Evolutionary conservation across 2,113 vertebrate genomes (phyloP).

Genomic region (Amazona vittata): DNA sequence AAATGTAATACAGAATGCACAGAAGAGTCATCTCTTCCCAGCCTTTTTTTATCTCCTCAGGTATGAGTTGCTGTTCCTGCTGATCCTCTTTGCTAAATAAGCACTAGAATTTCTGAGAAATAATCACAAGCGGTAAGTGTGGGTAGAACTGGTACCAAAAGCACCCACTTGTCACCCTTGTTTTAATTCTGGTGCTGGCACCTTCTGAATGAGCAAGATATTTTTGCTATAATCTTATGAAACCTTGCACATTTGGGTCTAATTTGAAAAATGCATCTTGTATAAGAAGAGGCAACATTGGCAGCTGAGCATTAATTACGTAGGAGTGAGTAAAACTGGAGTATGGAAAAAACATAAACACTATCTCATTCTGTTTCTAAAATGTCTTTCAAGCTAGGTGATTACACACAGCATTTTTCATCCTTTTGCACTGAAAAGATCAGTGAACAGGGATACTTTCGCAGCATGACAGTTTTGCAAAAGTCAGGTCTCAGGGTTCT

Average conservation of each 20-base stretch:
- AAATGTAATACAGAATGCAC: not conserved
- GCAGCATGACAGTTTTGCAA: not conserved
- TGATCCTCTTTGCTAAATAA: not conserved
- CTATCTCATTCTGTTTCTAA: not conserved
- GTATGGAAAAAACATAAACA: not conserved
- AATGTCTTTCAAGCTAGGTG: not conserved
- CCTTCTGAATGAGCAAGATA: not conserved
- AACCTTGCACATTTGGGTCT: not conserved
- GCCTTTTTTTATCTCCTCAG: not conserved
- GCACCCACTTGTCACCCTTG: fast-evolving
- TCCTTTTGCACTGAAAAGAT: not conserved
- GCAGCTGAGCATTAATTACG: not conserved
- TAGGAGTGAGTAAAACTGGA: not conserved
- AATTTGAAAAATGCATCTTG: not conserved
- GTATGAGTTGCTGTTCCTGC: not conserved
- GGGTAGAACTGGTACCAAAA: not conserved
- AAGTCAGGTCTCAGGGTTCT: not conserved
- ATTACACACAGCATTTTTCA: not conserved
- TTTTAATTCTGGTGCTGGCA: not conserved
- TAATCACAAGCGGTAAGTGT: not conserved
- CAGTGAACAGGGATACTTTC: not conserved
- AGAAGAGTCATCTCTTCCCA: not conserved
- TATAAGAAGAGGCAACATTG: not conserved
- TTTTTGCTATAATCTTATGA: not conserved
- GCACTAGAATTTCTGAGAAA: not conserved